Conservation (phyloP, 23 tunicate species). For the Corella eumyota region DNA sequence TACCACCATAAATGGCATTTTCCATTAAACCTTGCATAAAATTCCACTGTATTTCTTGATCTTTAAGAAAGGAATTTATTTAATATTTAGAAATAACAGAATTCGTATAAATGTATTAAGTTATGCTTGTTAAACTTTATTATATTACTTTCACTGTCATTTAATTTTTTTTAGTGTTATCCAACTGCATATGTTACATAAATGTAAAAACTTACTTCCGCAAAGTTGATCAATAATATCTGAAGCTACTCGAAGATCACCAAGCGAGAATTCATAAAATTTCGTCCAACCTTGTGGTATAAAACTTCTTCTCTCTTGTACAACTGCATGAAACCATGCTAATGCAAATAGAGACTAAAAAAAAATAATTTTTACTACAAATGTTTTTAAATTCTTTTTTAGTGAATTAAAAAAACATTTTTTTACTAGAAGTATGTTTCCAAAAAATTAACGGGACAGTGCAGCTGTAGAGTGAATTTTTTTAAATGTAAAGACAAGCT, state of each 20-base stretch:
- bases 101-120: too few species aligned
- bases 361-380: neutral
- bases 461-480: too few species aligned
- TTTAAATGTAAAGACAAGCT: too few species aligned
- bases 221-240: conserved; percentile 65
- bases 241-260: conserved; percentile 82
- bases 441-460: too few species aligned
- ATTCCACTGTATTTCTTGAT: conserved; percentile 52
- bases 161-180: too few species aligned
- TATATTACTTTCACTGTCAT: too few species aligned
- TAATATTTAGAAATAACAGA: neutral
- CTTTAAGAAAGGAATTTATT: neutral
- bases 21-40: conserved; percentile 89
- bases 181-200: too few species aligned
- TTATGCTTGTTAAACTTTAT: too few species aligned
- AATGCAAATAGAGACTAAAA: conserved; percentile 58
- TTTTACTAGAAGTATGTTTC: too few species aligned
- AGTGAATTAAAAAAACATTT: too few species aligned
- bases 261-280: conserved; percentile 83
- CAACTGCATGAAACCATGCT: conserved; percentile 85
- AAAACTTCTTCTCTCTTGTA: conserved; percentile 72
- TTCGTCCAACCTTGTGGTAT: conserved; percentile 93
- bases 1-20: conserved; percentile 87
- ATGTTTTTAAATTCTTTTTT: too few species aligned
- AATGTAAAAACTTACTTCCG: conserved; percentile 21